These are phyloP conservation scores for Micromys minutus DNA, from an alignment of 2,113 vertebrate genomes.

Conservation along the genomic window DNA sequence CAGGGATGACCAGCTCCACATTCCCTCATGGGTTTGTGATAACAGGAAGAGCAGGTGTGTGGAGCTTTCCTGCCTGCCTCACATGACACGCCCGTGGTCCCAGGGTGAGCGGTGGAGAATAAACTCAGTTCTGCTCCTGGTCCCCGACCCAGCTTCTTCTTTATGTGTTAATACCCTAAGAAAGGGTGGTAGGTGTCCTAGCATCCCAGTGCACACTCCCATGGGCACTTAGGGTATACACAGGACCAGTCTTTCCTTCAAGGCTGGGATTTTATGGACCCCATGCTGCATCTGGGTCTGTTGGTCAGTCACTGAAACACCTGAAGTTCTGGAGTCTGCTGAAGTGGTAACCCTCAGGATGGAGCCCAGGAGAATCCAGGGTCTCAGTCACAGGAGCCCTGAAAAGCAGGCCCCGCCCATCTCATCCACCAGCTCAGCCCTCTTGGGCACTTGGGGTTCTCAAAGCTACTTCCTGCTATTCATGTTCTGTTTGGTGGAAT, in stretches of 20 bases:
- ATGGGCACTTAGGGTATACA: fast-evolving
- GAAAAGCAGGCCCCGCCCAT: background rate
- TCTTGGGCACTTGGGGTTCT: background rate
- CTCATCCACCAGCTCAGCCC: fast-evolving
- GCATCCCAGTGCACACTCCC: fast-evolving
- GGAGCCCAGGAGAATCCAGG: background rate
- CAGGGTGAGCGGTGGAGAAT: conserved; percentile 20
- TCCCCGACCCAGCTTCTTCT: conserved; percentile 54
- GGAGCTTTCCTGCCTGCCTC: background rate
- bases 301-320: too few species aligned
- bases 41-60: background rate
- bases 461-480: background rate
- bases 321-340: background rate
- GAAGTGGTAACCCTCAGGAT: fast-evolving
- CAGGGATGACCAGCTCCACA: background rate
- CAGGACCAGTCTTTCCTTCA: fast-evolving
- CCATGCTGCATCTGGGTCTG: background rate
- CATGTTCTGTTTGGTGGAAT: background rate
- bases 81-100: background rate
- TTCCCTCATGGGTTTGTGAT: background rate
- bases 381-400: too few species aligned
- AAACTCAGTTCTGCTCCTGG: conserved; percentile 52
- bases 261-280: background rate
- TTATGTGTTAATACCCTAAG: background rate
- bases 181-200: fast-evolving